Evolutionary conservation across 2,888 invertebrate species (phyloP), one percentile per base, ranked within the genome.

Genomic region (Spicauda simplicius): DNA sequence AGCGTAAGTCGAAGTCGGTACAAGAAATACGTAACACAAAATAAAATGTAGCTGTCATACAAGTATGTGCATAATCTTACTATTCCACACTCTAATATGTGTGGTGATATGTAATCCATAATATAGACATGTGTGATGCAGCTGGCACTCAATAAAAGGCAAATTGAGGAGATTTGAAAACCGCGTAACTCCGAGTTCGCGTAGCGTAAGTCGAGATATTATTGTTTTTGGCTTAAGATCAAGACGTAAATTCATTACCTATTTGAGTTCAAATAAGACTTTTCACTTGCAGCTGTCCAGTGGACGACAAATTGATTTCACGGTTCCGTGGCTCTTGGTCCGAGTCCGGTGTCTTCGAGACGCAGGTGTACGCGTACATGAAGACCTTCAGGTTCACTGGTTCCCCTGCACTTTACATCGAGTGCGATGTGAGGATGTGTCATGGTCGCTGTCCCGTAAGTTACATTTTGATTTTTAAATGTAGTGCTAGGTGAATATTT

Each of bases 371-470:
- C 85, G 98, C 98, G 10, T 98, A 98, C 82, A 97, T 98, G 97
- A 98, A 98, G 90, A 98, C 98, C 2, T 97, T 97, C 89, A 94
- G 98, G 69, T 98, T 98, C 87, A 98, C 98, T 0, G 98, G 98
- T 25, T 98, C 98, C 0, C 98, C 98, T 0, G 98, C 98, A 7
- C 94, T 98, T 5, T 98, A 98, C 84, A 97, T 98, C 70, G 98
- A 98, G 90, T 98, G 98, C 80, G 98, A 98, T 86, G 98, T 98
- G 41, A 94, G 98, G 75, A 98, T 98, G 98, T 98, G 98, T 85
- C 98, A 98, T 85, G 98, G 98, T 70, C 94, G 97, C 76, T 98
- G 98, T 93, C 98, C 98, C 78, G 98, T 98, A 88, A 95, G 95
- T 91, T 11, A 0, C 4, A 14, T 20, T 50, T 52, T 41, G 6